phyloP scores from a whole-genome alignment of 2,797 vertebrate genomes.

The Sorex maritimensis region DNA sequence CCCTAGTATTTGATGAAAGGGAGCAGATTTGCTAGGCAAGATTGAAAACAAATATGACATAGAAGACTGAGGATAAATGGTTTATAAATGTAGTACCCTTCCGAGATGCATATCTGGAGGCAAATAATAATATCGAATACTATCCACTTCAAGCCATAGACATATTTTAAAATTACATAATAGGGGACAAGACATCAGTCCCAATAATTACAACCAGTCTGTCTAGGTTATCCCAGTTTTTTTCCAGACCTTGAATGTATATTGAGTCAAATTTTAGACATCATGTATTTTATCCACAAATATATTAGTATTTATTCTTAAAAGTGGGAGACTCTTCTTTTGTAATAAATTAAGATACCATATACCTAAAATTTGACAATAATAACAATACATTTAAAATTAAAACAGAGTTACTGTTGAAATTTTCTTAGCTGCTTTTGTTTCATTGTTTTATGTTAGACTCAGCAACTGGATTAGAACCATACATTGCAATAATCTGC shows the following conservation, averaged over 20 bases:
- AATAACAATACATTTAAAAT: constrained; percentile 49
- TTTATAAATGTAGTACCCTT: constrained; percentile 17
- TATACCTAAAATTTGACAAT: constrained; percentile 13
- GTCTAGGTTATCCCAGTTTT: not conserved
- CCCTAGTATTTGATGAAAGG: constrained; percentile 55
- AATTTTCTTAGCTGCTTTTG: constrained; percentile 34
- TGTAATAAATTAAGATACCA: not conserved
- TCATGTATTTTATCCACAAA: constrained; percentile 48
- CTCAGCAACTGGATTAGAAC: constrained; percentile 16
- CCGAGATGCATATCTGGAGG: not conserved
- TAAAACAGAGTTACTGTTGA: constrained; percentile 15
- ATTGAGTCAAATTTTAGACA: constrained; percentile 54
- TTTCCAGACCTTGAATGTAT: not conserved
- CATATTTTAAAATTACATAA: constrained; percentile 14
- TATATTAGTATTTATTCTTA: constrained; percentile 55
- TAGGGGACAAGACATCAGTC: too few species aligned
- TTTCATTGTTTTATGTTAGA: constrained; percentile 28
- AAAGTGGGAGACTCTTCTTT: not conserved
- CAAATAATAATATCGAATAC: constrained; percentile 50
- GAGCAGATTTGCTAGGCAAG: constrained; percentile 62
- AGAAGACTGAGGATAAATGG: constrained; percentile 60
- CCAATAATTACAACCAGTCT: not conserved
- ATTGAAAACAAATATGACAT: constrained; percentile 70
- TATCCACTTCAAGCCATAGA: constrained; percentile 19
- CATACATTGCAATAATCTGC: not conserved